phyloP scores from a whole-genome alignment of 2,113 vertebrate genomes.

The Trachemys scripta region DNA sequence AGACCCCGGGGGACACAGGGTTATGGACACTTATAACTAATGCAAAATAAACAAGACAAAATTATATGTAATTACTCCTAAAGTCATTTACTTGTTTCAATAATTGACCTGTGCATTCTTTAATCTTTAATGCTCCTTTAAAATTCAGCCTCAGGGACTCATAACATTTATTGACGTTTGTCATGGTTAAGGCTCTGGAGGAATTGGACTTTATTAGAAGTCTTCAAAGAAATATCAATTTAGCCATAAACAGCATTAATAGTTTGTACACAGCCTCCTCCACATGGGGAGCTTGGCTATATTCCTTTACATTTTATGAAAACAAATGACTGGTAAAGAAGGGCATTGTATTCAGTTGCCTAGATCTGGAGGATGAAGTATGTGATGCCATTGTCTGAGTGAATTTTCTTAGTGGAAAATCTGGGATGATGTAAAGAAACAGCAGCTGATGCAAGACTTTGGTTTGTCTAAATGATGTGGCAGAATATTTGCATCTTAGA shows the following conservation, averaged over 20 bases:
- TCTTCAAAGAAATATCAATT: constrained; percentile 73
- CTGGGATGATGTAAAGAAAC: background rate
- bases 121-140: constrained; percentile 80
- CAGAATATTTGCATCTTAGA: background rate
- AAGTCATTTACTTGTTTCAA: constrained; percentile 74
- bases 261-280: constrained; percentile 63
- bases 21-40: constrained; percentile 77
- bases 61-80: constrained; percentile 78
- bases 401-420: background rate
- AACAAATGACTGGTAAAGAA: background rate
- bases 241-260: constrained; percentile 64
- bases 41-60: constrained; percentile 80
- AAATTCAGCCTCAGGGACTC: constrained; percentile 79
- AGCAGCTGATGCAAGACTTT: background rate
- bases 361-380: background rate
- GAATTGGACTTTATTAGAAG: constrained; percentile 75
- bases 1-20: constrained; percentile 55
- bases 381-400: background rate
- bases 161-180: constrained; percentile 75
- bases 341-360: background rate
- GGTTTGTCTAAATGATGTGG: background rate
- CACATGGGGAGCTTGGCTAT: constrained; percentile 34
- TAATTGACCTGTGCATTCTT: constrained; percentile 81
- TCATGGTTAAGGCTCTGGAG: constrained; percentile 72
- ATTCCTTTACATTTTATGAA: background rate